A percentile compares a stretch with the other conserved stretches of the same genome.
phyloP scores from a whole-genome alignment of 2,888 invertebrate species.

The Idaea biselata region DNA sequence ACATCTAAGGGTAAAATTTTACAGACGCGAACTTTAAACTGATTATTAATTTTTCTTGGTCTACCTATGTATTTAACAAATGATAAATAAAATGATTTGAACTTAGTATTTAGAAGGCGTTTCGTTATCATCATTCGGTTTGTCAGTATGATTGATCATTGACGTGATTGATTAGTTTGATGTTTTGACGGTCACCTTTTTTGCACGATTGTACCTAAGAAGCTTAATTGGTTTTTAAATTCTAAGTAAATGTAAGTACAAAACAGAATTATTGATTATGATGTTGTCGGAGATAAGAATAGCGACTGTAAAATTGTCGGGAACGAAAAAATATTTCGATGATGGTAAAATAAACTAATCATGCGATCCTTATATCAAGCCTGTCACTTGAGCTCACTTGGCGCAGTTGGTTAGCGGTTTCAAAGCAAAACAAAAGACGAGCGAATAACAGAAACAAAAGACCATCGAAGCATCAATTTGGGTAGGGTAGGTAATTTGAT shows the following conservation, averaged over 20 bases:
- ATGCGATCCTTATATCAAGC: too few species aligned
- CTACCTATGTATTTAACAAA: not conserved
- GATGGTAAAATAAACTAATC: not conserved
- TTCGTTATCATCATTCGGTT: slow-evolving; percentile 17
- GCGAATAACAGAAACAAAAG: too few species aligned
- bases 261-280: slow-evolving; percentile 11
- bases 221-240: slow-evolving; percentile 27
- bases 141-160: slow-evolving; percentile 28
- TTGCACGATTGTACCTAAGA: slow-evolving; percentile 24
- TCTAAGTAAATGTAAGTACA: not conserved
- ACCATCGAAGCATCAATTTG: too few species aligned
- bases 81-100: not conserved
- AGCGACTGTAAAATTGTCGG: not conserved
- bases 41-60: slow-evolving; percentile 6
- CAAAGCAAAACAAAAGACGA: too few species aligned
- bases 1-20: too few species aligned
- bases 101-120: slow-evolving; percentile 11
- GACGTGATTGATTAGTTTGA: slow-evolving; percentile 27
- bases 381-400: too few species aligned
- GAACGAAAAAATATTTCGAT: not conserved
- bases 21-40: not conserved
- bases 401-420: too few species aligned
- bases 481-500: too few species aligned
- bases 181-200: slow-evolving; percentile 26
- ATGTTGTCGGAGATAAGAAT: slow-evolving; percentile 17